phyloP scores from a whole-genome alignment of 2,888 invertebrate species.

The Cheilosia grossa region DNA sequence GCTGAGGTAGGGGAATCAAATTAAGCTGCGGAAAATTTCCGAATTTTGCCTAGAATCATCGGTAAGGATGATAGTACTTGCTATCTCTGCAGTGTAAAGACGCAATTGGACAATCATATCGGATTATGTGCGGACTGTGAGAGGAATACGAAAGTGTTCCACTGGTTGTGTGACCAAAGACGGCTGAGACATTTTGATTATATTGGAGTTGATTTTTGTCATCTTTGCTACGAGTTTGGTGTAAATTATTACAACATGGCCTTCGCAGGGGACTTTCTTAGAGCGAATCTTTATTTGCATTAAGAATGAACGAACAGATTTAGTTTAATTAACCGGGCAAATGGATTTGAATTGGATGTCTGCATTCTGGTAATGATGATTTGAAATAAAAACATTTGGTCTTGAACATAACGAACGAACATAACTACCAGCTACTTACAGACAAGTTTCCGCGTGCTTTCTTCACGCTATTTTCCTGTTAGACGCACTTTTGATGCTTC shows the following conservation, averaged over 20 bases:
- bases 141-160: constrained; percentile 61
- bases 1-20: constrained; percentile 53
- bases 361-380: neutral
- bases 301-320: neutral
- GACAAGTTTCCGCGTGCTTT: neutral
- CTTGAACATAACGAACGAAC: no score
- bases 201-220: constrained; percentile 18
- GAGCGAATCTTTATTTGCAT: constrained; percentile 27
- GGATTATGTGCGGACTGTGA: constrained; percentile 59
- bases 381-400: neutral
- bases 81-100: constrained; percentile 28
- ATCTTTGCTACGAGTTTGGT: neutral
- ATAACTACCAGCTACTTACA: neutral
- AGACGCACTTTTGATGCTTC: no score
- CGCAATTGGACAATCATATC: constrained; percentile 69
- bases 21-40: constrained; percentile 73
- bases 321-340: constrained; percentile 46
- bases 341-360: constrained; percentile 14
- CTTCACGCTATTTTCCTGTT: no score
- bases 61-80: constrained; percentile 53
- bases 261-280: neutral
- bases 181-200: neutral
- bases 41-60: constrained; percentile 67
- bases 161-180: neutral
- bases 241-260: constrained; percentile 27